Evolutionary conservation across 2,888 invertebrate genomes (phyloP).

Genomic region (Yponomeuta evonymella): DNA sequence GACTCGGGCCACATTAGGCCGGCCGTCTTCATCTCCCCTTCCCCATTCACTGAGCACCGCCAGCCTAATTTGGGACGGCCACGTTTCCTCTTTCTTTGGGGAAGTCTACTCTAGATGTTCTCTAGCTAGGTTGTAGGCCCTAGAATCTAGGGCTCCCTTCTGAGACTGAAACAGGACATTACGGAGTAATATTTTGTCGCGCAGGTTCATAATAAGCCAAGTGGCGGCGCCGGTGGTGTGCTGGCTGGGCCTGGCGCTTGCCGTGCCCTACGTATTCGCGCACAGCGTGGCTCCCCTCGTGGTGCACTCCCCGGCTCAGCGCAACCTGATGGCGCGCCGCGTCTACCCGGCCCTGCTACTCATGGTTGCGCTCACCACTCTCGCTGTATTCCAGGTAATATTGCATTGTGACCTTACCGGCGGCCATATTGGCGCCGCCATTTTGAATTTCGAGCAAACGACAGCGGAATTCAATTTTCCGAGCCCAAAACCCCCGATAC

Average conservation of each 20-base stretch:
- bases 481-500: too few species aligned
- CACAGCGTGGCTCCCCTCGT: conserved; percentile 84
- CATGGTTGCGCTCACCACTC: conserved; percentile 78
- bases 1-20: too few species aligned
- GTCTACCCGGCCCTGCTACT: conserved; percentile 93
- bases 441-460: too few species aligned
- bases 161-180: too few species aligned
- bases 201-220: conserved; percentile 85
- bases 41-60: too few species aligned
- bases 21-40: too few species aligned
- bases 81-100: too few species aligned
- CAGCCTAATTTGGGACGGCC: too few species aligned
- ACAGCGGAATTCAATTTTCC: too few species aligned
- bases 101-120: too few species aligned
- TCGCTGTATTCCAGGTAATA: conserved; percentile 75
- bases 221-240: conserved; percentile 93
- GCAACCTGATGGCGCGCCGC: conserved; percentile 87
- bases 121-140: too few species aligned
- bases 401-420: neutral
- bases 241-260: conserved; percentile 91
- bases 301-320: conserved; percentile 78
- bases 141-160: too few species aligned
- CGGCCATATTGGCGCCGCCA: neutral
- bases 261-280: conserved; percentile 94
- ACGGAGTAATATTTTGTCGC: neutral